Percentiles rank a stretch among this genome's conserved stretches.
Conservation (phyloP, 2,888 invertebrate species). For the Phlogophora meticulosa region DNA sequence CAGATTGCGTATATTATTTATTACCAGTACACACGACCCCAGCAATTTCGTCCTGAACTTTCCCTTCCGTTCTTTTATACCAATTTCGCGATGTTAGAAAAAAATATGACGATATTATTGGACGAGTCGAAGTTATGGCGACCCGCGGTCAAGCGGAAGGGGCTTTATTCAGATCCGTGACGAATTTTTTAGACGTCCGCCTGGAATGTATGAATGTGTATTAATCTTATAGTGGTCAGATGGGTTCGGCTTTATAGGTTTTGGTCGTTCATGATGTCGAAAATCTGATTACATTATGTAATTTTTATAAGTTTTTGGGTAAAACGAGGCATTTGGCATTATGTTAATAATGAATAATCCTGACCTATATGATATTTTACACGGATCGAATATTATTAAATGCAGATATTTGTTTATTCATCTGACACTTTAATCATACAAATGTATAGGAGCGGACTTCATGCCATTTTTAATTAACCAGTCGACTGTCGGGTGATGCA, state of each 20-base stretch:
- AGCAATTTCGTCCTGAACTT: conserved; percentile 86
- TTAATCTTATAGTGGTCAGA: conserved; percentile 57
- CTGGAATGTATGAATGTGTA: conserved; percentile 60
- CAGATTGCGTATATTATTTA: conserved; percentile 90
- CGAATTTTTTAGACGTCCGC: conserved; percentile 63
- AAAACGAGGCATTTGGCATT: background rate
- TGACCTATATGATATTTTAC: too few species aligned
- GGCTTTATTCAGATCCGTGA: conserved; percentile 73
- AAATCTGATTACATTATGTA: conserved; percentile 30
- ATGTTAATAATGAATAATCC: too few species aligned
- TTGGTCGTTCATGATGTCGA: conserved; percentile 3
- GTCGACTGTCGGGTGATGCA: too few species aligned
- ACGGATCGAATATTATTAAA: too few species aligned
- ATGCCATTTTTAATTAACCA: too few species aligned
- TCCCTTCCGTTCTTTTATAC: conserved; percentile 86
- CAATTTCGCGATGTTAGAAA: conserved; percentile 88
- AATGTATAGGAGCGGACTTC: too few species aligned
- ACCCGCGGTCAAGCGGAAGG: conserved; percentile 85
- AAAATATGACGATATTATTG: conserved; percentile 91
- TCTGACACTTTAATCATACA: too few species aligned
- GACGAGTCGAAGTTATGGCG: conserved; percentile 83
- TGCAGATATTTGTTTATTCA: too few species aligned
- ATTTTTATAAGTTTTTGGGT: conserved; percentile 15
- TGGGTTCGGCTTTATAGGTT: conserved; percentile 43
- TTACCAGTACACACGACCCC: conserved; percentile 83